These are phyloP conservation scores for Aricia artaxerxes DNA, from an alignment of 2,888 invertebrate genomes.

Conservation along the genomic window DNA sequence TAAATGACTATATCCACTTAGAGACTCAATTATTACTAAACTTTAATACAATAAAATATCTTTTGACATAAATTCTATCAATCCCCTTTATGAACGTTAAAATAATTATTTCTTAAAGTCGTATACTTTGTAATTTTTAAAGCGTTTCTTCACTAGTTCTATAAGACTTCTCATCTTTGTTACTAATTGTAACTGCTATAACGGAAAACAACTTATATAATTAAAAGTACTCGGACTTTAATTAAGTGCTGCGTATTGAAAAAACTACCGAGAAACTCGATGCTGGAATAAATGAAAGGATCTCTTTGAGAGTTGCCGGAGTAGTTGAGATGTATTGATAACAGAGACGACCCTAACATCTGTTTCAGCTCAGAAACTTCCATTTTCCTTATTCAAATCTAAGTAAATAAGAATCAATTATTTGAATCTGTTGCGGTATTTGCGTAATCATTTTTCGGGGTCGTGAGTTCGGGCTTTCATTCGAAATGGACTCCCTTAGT, in stretches of 20 bases:
- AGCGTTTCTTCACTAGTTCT: neutral
- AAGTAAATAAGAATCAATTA: constrained; percentile 33
- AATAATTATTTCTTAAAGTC: too few relatives aligned
- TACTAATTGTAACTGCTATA: constrained; percentile 1
- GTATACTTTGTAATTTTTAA: neutral
- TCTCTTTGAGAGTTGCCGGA: constrained; percentile 30
- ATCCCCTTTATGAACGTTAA: too few relatives aligned
- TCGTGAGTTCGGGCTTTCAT: constrained; percentile 20
- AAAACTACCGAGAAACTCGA: constrained; percentile 18
- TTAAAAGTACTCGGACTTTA: constrained; percentile 16
- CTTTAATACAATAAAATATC: too few relatives aligned
- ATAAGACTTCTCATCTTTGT: neutral
- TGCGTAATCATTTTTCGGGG: constrained; percentile 29
- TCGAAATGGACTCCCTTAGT: constrained; percentile 25
- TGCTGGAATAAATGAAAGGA: constrained; percentile 27
- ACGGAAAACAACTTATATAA: constrained; percentile 24
- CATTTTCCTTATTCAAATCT: constrained; percentile 25
- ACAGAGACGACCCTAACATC: constrained; percentile 23
- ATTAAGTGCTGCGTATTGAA: constrained; percentile 23
- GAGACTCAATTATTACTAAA: too few relatives aligned
- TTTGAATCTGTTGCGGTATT: constrained; percentile 25
- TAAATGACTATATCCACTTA: too few relatives aligned
- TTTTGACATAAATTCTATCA: too few relatives aligned
- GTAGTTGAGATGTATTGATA: constrained; percentile 32
- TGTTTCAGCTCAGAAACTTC: constrained; percentile 29